These are phyloP conservation scores for Sipha maydis DNA, from an alignment of 2,888 invertebrate genomes.

Conservation along the genomic window DNA sequence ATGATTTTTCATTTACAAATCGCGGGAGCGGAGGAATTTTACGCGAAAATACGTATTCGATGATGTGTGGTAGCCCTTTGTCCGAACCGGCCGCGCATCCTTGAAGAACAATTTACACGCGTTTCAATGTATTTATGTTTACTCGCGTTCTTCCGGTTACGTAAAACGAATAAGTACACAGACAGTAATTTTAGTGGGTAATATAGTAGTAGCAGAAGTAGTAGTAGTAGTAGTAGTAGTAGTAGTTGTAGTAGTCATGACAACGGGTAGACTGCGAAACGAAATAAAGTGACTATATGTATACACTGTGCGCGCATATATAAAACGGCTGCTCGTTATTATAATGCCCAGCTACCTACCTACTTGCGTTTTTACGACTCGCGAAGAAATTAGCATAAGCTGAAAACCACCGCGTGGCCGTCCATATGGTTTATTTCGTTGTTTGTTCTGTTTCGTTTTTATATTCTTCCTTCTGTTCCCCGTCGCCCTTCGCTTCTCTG, in stretches of 20 bases:
- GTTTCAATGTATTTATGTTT: background rate
- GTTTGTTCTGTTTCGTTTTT: slow-evolving; percentile 22
- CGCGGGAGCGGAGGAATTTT: too few relatives aligned
- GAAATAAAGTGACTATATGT: slow-evolving; percentile 2
- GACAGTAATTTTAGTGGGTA: background rate
- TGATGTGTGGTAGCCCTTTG: too few relatives aligned
- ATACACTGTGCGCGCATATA: background rate
- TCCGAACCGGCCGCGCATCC: background rate
- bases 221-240: too few relatives aligned
- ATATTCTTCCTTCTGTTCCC: background rate
- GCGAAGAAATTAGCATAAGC: slow-evolving; percentile 46
- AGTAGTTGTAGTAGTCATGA: slow-evolving; percentile 11
- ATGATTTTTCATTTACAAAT: too few relatives aligned
- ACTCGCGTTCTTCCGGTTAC: background rate
- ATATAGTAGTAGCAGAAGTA: background rate
- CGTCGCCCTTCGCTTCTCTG: too few relatives aligned
- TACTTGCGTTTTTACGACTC: slow-evolving; percentile 46
- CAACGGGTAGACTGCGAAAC: slow-evolving; percentile 38
- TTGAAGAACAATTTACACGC: background rate
- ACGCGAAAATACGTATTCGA: too few relatives aligned
- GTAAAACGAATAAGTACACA: too few relatives aligned
- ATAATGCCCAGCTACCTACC: background rate
- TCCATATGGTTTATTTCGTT: slow-evolving; percentile 49
- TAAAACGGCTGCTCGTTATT: slow-evolving; percentile 38
- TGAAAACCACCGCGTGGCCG: slow-evolving; percentile 32